Percentiles rank a stretch among this genome's conserved stretches.
Evolutionary conservation across 2,113 vertebrate species (phyloP).

Genomic region (Alces alces): DNA sequence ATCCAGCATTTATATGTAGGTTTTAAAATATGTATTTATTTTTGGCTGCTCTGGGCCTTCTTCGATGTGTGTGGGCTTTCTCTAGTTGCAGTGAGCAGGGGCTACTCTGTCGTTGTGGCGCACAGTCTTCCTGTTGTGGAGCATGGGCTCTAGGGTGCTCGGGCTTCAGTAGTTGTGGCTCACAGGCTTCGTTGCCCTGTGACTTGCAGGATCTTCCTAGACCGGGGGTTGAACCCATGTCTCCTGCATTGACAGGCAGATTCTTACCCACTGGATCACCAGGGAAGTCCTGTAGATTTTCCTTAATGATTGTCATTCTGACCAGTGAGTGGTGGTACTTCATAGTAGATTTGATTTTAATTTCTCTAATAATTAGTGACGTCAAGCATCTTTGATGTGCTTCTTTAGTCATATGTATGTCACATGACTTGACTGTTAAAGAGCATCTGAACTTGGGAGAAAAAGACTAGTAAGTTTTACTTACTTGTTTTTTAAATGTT

Average conservation of each 20-base stretch:
- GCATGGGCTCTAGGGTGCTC: not conserved
- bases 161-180: not conserved
- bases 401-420: not conserved
- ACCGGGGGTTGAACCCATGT: not conserved
- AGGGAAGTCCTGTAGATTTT: not conserved
- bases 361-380: not conserved
- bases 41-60: not conserved
- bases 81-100: not conserved
- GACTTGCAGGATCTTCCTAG: not conserved
- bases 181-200: not conserved
- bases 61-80: not conserved
- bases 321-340: not conserved
- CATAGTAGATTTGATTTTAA: not conserved
- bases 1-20: not conserved
- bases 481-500: not conserved
- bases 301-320: not conserved
- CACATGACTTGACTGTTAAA: not conserved
- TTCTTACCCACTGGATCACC: not conserved
- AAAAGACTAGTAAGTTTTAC: slow-evolving; percentile 17
- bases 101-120: not conserved
- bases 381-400: not conserved
- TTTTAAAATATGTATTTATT: not conserved
- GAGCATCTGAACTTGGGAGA: not conserved
- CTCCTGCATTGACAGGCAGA: not conserved
- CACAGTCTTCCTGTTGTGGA: not conserved